Percentiles rank a stretch among this genome's conserved stretches.
These are phyloP conservation scores for Thymelicus acteon DNA, from an alignment of 2,888 invertebrate species.

Conservation along the genomic window DNA sequence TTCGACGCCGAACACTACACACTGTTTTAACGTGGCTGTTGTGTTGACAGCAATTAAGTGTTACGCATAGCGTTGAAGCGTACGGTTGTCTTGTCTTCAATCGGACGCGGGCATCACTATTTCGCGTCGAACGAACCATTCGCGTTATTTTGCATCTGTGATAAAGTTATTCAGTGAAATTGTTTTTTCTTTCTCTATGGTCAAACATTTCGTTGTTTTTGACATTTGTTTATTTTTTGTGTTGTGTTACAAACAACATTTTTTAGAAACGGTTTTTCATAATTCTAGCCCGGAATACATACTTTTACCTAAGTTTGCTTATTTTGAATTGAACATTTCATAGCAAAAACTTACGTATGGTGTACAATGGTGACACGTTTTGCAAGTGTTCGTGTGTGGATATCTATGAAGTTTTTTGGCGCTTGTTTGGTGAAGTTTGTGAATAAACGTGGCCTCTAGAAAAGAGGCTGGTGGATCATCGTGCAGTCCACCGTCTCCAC, in stretches of 20 bases:
- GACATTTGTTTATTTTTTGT: slow-evolving; percentile 14
- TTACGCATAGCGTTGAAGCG: slow-evolving; percentile 14
- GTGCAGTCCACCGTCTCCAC: slow-evolving; percentile 54
- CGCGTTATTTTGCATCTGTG: slow-evolving; percentile 3
- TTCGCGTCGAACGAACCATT: slow-evolving; percentile 10
- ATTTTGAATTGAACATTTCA: neutral
- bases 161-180: neutral
- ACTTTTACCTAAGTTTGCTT: neutral
- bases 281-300: neutral
- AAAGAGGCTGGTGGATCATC: slow-evolving; percentile 56
- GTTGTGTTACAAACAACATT: neutral
- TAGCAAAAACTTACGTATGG: neutral
- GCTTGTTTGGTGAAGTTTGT: slow-evolving; percentile 38
- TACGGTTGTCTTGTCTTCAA: slow-evolving; percentile 21
- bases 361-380: slow-evolving; percentile 13
- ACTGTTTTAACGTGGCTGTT: slow-evolving; percentile 7
- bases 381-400: slow-evolving; percentile 14
- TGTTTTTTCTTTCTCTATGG: slow-evolving; percentile 22
- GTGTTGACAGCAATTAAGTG: slow-evolving; percentile 1
- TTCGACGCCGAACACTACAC: neutral
- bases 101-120: neutral
- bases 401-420: slow-evolving; percentile 32
- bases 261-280: neutral
- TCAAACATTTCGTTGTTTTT: slow-evolving; percentile 2
- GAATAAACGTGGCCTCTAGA: slow-evolving; percentile 63